These are phyloP conservation scores for Procambarus clarkii DNA, from an alignment of 1,140 invertebrate genomes.

Conservation along the genomic window DNA sequence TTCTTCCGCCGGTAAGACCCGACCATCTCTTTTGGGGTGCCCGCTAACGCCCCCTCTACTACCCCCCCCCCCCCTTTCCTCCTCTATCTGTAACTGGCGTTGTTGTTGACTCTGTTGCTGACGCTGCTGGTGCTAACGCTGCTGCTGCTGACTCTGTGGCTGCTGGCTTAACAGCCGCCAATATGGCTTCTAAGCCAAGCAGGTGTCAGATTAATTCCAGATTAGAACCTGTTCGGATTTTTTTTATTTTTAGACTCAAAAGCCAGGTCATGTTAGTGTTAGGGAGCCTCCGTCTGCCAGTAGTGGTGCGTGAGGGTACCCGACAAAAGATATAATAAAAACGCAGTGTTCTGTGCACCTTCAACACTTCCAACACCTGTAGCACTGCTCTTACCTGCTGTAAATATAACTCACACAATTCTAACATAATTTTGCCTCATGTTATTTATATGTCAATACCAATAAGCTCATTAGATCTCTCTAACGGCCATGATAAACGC, in stretches of 20 bases:
- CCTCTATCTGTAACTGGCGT: background rate
- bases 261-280: background rate
- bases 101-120: background rate
- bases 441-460: too few relatives aligned
- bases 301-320: background rate
- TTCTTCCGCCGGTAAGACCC: slow-evolving; percentile 70
- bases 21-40: slow-evolving; percentile 20
- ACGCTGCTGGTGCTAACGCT: background rate
- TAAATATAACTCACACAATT: too few relatives aligned
- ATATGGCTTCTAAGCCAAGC: slow-evolving; percentile 55
- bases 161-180: slow-evolving; percentile 11
- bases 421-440: too few relatives aligned
- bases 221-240: slow-evolving; percentile 26
- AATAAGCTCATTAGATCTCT: too few relatives aligned
- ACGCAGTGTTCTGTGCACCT: too few relatives aligned
- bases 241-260: background rate
- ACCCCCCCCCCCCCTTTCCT: background rate
- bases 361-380: background rate
- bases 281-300: background rate
- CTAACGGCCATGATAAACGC: too few relatives aligned
- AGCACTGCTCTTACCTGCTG: too few relatives aligned
- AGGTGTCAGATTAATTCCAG: slow-evolving; percentile 41
- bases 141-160: background rate
- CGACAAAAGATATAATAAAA: too few relatives aligned
- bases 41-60: background rate